A percentile compares a stretch with the other conserved stretches of the same genome.
These are phyloP conservation scores for Uria aalge DNA, from an alignment of 2,113 vertebrate species.

Conservation along the genomic window DNA sequence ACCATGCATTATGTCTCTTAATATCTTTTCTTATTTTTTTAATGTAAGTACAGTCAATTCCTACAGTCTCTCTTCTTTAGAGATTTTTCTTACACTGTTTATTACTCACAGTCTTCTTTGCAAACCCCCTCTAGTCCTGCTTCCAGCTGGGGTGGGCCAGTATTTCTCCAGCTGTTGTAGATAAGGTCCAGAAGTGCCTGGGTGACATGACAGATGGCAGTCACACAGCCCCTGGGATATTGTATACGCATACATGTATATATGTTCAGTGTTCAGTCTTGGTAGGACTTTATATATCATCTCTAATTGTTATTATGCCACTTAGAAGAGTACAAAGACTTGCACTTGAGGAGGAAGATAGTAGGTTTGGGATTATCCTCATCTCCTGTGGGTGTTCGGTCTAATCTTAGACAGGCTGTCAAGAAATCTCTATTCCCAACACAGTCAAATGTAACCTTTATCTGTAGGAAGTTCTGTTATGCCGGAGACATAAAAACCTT, in stretches of 20 bases:
- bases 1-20: neutral
- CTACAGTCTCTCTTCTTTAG: neutral
- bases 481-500: neutral
- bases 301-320: neutral
- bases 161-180: neutral
- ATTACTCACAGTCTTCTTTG: neutral
- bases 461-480: neutral
- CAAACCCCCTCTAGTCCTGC: neutral
- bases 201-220: neutral
- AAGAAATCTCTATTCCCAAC: neutral
- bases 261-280: neutral
- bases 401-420: constrained; percentile 4
- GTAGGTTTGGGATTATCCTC: neutral
- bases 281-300: neutral
- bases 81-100: neutral
- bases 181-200: neutral
- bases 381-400: neutral
- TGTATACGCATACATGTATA: neutral
- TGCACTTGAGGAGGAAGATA: neutral
- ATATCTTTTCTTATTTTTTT: neutral
- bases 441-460: neutral
- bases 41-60: neutral
- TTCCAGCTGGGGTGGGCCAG: neutral
- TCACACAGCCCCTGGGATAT: neutral
- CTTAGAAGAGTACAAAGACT: neutral